phyloP scores from a whole-genome alignment of 2,113 vertebrate genomes.

The Labeo rohita region DNA sequence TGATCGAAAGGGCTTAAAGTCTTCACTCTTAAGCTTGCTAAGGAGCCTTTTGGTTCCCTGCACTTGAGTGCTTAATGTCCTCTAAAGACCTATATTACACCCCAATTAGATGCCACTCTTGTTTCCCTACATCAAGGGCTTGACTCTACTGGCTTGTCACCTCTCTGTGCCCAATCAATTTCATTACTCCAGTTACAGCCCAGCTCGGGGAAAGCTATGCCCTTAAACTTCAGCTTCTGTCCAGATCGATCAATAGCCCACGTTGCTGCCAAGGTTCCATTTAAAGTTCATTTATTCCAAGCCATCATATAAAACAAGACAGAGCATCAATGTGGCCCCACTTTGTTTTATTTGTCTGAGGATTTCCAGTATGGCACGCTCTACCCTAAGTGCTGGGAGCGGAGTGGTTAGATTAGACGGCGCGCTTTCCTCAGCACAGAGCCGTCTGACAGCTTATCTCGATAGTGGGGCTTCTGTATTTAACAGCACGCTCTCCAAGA shows the following conservation, averaged over 20 bases:
- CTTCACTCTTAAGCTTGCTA: conserved; percentile 68
- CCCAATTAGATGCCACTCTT: conserved; percentile 86
- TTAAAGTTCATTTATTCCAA: conserved; percentile 86
- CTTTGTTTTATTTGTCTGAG: conserved; percentile 84
- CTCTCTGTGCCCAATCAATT: conserved; percentile 84
- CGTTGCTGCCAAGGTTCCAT: conserved; percentile 84
- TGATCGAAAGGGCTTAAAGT: conserved; percentile 68
- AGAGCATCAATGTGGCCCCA: conserved; percentile 80
- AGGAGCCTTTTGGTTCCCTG: conserved; percentile 68
- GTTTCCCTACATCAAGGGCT: conserved; percentile 87
- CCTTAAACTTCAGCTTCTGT: conserved; percentile 85
- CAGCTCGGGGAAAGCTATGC: conserved; percentile 77
- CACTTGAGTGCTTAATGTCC: conserved; percentile 81
- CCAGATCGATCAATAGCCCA: conserved; percentile 78
- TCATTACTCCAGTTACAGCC: conserved; percentile 86
- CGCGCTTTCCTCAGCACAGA: conserved; percentile 13
- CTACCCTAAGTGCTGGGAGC: conserved; percentile 51
- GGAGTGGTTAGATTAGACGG: conserved; percentile 12
- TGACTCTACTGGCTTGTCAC: conserved; percentile 85
- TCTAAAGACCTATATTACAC: conserved; percentile 85
- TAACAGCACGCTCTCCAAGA: background rate
- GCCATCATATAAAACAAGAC: conserved; percentile 85
- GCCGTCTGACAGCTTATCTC: conserved; percentile 5
- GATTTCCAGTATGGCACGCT: conserved; percentile 77
- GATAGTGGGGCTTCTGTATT: background rate